A percentile compares a stretch with the other conserved stretches of the same genome.
phyloP scores from a whole-genome alignment of 2,113 vertebrate species.

The Fukomys damarensis region DNA sequence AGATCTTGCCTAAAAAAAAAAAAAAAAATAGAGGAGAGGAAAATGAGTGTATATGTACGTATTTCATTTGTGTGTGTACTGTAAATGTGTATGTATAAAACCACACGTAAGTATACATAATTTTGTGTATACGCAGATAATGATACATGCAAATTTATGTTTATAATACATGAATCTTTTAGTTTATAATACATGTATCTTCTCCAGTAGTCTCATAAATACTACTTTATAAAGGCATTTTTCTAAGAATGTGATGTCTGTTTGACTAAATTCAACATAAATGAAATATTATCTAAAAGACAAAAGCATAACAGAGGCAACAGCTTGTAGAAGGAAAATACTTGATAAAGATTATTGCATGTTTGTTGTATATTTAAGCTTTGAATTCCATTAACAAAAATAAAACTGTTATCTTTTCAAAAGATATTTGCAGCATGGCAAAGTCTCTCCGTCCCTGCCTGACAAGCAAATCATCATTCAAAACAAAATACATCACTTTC shows the following conservation, averaged over 20 bases:
- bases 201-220: background rate
- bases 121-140: background rate
- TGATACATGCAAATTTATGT: background rate
- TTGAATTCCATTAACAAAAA: conserved; percentile 38
- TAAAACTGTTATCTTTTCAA: conserved; percentile 56
- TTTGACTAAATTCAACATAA: background rate
- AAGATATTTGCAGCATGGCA: conserved; percentile 82
- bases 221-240: conserved; percentile 10
- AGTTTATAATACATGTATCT: background rate
- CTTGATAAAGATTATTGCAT: conserved; percentile 17
- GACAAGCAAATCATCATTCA: background rate
- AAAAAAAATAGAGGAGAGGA: background rate
- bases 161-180: background rate
- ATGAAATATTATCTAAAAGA: background rate
- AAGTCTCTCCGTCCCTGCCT: conserved; percentile 63
- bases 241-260: background rate
- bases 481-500: conserved; percentile 77
- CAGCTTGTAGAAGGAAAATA: background rate
- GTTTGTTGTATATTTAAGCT: conserved; percentile 40
- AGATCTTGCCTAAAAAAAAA: background rate
- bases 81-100: background rate
- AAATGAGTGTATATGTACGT: background rate
- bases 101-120: background rate
- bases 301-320: background rate
- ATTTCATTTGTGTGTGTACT: background rate